A percentile compares a stretch with the other conserved stretches of the same genome.
These are phyloP conservation scores for Chlorops oryzae DNA, from an alignment of 1,140 invertebrate genomes.

Conservation along the genomic window DNA sequence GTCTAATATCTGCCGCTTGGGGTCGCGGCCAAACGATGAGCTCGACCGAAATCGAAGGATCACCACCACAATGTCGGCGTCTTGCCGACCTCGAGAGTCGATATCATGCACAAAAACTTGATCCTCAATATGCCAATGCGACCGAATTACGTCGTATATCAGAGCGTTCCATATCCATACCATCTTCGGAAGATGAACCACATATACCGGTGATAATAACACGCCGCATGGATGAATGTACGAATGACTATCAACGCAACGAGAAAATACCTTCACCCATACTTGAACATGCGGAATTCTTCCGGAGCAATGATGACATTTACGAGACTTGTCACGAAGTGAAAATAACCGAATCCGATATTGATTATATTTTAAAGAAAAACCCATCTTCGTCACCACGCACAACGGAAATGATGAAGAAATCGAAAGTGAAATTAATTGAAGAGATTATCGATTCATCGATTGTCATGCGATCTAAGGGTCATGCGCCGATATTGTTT, in stretches of 20 bases:
- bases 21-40: slow-evolving; percentile 66
- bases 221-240: slow-evolving; percentile 45
- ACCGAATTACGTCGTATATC: slow-evolving; percentile 61
- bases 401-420: slow-evolving; percentile 16
- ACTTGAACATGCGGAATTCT: slow-evolving; percentile 54
- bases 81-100: slow-evolving; percentile 55
- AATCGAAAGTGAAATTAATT: slow-evolving; percentile 42
- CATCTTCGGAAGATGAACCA: slow-evolving; percentile 61
- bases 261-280: slow-evolving; percentile 58
- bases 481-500: slow-evolving; percentile 70
- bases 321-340: slow-evolving; percentile 46
- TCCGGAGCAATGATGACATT: slow-evolving; percentile 55
- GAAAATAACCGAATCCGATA: slow-evolving; percentile 37
- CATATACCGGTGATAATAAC: slow-evolving; percentile 39
- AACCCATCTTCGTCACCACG: slow-evolving; percentile 23
- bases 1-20: slow-evolving; percentile 58
- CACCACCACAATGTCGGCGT: slow-evolving; percentile 59
- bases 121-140: slow-evolving; percentile 53
- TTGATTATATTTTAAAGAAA: slow-evolving; percentile 43
- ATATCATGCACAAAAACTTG: slow-evolving; percentile 56
- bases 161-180: slow-evolving; percentile 63
- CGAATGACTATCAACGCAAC: slow-evolving; percentile 56
- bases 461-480: slow-evolving; percentile 51
- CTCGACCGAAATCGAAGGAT: slow-evolving; percentile 65
- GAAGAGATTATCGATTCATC: slow-evolving; percentile 47